These are phyloP conservation scores for Chironomus striatipennis DNA, from an alignment of 1,140 invertebrate genomes.

Conservation along the genomic window DNA sequence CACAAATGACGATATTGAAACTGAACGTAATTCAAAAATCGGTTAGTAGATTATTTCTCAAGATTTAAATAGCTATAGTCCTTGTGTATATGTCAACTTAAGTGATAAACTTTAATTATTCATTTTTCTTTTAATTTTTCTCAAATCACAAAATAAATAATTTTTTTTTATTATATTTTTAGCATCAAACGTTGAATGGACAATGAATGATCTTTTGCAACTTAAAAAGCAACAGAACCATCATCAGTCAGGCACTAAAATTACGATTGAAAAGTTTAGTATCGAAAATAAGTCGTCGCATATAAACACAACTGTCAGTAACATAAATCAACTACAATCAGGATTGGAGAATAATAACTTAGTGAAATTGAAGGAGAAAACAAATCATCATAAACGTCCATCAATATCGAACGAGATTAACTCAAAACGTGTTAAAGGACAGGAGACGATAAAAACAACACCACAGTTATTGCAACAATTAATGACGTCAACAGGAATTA, in stretches of 20 bases:
- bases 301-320: neutral
- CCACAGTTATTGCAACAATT: slow-evolving; percentile 35
- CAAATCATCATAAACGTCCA: slow-evolving; percentile 26
- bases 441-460: slow-evolving; percentile 25
- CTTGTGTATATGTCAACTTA: neutral
- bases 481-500: slow-evolving; percentile 29
- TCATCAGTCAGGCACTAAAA: slow-evolving; percentile 30
- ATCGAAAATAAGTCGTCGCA: slow-evolving; percentile 16
- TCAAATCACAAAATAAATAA: too few species aligned
- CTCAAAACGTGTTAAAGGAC: slow-evolving; percentile 1
- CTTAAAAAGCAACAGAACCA: slow-evolving; percentile 32
- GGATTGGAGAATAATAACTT: slow-evolving; percentile 25
- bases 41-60: neutral
- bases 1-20: neutral
- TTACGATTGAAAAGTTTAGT: slow-evolving; percentile 10
- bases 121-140: too few species aligned
- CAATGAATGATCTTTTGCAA: slow-evolving; percentile 34
- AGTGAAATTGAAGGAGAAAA: neutral
- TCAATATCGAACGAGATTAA: slow-evolving; percentile 24
- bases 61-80: neutral
- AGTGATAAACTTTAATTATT: too few species aligned
- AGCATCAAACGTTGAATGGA: slow-evolving; percentile 28
- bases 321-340: neutral
- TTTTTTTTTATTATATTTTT: neutral
- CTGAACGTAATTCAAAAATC: neutral